These are phyloP conservation scores for Spisula solida DNA, from an alignment of 2,888 invertebrate genomes.

Conservation along the genomic window DNA sequence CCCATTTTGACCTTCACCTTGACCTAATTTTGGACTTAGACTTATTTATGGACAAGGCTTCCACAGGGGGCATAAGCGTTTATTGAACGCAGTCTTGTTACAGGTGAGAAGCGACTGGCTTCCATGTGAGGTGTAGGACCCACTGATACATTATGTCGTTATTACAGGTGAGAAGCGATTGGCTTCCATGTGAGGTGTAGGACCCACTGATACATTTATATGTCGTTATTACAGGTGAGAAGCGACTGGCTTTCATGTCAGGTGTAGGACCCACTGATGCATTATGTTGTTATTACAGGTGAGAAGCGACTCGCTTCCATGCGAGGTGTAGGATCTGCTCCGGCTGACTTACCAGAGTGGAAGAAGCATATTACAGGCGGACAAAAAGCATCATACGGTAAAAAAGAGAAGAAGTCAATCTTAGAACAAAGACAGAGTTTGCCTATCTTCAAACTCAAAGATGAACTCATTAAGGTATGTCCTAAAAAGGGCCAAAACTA, in stretches of 20 bases:
- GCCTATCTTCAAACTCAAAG: slow-evolving; percentile 98
- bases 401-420: slow-evolving; percentile 97
- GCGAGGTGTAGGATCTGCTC: slow-evolving; percentile 91
- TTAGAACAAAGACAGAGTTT: slow-evolving; percentile 98
- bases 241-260: slow-evolving; percentile 93
- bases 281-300: slow-evolving; percentile 85
- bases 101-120: too few species aligned
- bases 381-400: slow-evolving; percentile 98
- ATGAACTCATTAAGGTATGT: slow-evolving; percentile 95
- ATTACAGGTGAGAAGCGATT: too few species aligned
- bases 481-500: too few species aligned
- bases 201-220: too few species aligned
- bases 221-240: slow-evolving; percentile 89
- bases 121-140: too few species aligned
- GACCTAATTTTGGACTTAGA: too few species aligned
- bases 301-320: slow-evolving; percentile 93
- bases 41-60: too few species aligned
- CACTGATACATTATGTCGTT: too few species aligned
- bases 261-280: slow-evolving; percentile 90
- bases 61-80: too few species aligned
- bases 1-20: too few species aligned
- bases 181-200: too few species aligned
- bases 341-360: slow-evolving; percentile 97
- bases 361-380: slow-evolving; percentile 99
- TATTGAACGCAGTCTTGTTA: too few species aligned